A percentile compares a stretch with the other conserved stretches of the same genome.
These are phyloP conservation scores for Drosophila niveifrons DNA, from an alignment of 2,888 invertebrate species.

Conservation along the genomic window DNA sequence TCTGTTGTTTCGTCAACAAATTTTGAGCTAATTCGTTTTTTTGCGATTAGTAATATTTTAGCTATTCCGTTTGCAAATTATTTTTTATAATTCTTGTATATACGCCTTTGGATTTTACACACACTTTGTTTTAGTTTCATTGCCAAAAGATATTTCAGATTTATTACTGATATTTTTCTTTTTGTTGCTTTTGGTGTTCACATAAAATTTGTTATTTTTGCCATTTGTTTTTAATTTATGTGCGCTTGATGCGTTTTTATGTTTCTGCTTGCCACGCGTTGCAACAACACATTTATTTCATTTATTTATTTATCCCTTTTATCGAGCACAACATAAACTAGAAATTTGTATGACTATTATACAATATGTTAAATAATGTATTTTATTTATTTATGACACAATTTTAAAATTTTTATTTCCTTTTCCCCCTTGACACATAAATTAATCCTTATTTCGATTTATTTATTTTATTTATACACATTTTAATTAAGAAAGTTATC, in stretches of 20 bases:
- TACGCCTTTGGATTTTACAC: conserved; percentile 20
- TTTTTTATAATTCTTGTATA: conserved; percentile 11
- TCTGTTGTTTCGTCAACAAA: conserved; percentile 7
- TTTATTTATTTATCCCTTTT: conserved; percentile 4
- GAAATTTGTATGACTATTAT: background rate
- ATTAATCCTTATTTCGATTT: background rate
- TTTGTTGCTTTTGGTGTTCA: conserved; percentile 3
- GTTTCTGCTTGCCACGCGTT: conserved; percentile 10
- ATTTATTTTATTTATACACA: background rate
- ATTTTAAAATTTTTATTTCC: conserved; percentile 1
- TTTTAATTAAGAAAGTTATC: background rate
- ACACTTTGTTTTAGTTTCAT: conserved; percentile 30
- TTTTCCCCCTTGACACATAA: background rate
- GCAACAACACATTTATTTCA: background rate
- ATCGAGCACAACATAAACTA: background rate
- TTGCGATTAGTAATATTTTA: conserved; percentile 1
- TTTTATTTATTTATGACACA: background rate
- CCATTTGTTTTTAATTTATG: conserved; percentile 19
- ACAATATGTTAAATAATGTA: conserved; percentile 2
- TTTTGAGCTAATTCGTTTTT: background rate
- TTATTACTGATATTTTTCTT: conserved; percentile 32
- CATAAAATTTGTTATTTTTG: conserved; percentile 24
- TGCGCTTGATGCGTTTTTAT: conserved; percentile 11
- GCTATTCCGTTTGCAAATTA: conserved; percentile 15
- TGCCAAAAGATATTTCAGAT: conserved; percentile 41